A percentile compares a stretch with the other conserved stretches of the same genome.
Conservation (phyloP, 2,888 invertebrate genomes). For the Cryptocheilus praepositus region DNA sequence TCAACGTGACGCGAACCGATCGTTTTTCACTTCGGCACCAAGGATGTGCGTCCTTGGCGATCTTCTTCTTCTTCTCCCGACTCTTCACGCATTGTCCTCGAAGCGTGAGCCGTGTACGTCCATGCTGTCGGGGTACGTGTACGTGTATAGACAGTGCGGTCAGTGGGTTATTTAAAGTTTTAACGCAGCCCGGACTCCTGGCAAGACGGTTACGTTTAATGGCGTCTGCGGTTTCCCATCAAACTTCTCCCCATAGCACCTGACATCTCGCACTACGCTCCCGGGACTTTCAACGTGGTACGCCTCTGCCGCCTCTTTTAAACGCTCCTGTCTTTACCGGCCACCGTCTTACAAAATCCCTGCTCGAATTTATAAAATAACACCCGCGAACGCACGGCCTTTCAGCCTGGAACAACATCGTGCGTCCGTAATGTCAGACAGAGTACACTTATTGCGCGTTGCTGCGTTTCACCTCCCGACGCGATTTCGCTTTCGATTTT, state of each 20-base stretch:
- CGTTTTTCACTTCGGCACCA: slow-evolving; percentile 6
- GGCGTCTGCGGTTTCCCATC: slow-evolving; percentile 68
- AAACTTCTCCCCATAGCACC: slow-evolving; percentile 50
- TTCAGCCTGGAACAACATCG: too few species aligned
- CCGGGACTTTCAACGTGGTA: not conserved
- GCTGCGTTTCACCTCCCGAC: too few species aligned
- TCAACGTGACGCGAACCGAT: not conserved
- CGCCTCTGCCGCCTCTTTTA: too few species aligned
- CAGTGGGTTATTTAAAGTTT: slow-evolving; percentile 65
- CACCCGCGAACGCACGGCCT: too few species aligned
- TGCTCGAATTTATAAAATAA: too few species aligned
- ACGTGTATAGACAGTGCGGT: slow-evolving; percentile 47
- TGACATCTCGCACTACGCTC: slow-evolving; percentile 44
- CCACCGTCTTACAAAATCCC: too few species aligned
- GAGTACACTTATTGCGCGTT: too few species aligned
- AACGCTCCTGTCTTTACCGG: too few species aligned
- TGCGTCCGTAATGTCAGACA: too few species aligned
- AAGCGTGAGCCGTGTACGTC: slow-evolving; percentile 29
- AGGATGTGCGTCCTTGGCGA: slow-evolving; percentile 5
- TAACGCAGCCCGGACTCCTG: slow-evolving; percentile 42
- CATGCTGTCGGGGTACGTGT: slow-evolving; percentile 27
- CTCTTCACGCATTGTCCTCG: slow-evolving; percentile 51
- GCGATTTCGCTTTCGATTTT: too few species aligned
- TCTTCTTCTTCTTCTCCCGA: slow-evolving; percentile 23
- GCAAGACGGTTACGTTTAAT: slow-evolving; percentile 56